These are phyloP conservation scores for Strix uralensis DNA, from an alignment of 2,113 vertebrate species.

Conservation along the genomic window DNA sequence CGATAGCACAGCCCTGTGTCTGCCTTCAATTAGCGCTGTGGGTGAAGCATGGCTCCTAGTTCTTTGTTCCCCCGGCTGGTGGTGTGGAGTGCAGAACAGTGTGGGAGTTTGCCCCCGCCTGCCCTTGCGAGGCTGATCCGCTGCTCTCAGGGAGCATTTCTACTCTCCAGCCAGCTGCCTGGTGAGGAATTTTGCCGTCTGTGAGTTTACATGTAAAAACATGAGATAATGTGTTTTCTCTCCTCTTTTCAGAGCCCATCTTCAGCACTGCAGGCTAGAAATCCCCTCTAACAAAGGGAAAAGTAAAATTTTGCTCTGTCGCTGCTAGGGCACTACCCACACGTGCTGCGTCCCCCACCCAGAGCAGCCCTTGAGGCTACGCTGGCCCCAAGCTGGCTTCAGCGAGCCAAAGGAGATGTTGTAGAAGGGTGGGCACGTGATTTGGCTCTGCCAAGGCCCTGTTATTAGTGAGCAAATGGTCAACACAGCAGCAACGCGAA, in stretches of 20 bases:
- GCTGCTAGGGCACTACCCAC: not conserved
- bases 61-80: not conserved
- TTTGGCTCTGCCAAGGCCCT: not conserved
- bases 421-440: not conserved
- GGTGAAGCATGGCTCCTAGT: not conserved
- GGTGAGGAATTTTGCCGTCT: not conserved
- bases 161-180: not conserved
- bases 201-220: not conserved
- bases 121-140: not conserved
- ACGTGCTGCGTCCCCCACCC: fast-evolving
- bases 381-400: fast-evolving
- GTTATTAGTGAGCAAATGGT: not conserved
- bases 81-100: not conserved
- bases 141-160: not conserved
- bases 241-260: not conserved
- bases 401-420: not conserved
- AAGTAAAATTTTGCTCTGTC: not conserved
- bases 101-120: not conserved
- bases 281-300: not conserved
- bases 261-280: not conserved
- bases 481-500: fast-evolving
- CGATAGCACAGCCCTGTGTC: not conserved
- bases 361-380: not conserved
- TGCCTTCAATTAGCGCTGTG: not conserved
- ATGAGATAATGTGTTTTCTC: not conserved